A percentile compares a stretch with the other conserved stretches of the same genome.
Evolutionary conservation across 2,113 vertebrate species (phyloP).

Genomic region (Astatoreochromis straeleni): DNA sequence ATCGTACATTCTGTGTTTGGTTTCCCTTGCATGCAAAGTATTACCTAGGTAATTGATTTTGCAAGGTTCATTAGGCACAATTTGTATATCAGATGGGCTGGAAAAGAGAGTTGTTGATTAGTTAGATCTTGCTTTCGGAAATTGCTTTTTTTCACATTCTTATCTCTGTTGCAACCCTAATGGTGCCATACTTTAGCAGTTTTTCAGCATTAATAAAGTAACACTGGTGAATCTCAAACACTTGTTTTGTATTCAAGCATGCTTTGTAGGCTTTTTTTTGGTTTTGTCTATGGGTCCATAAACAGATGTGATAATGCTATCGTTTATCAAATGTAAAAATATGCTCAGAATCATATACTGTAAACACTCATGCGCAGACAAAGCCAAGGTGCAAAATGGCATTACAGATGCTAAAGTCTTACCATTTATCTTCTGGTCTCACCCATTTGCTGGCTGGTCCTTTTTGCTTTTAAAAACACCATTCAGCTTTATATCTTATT

Average conservation of each 20-base stretch:
- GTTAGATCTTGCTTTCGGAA: slow-evolving; percentile 65
- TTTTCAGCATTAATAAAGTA: slow-evolving; percentile 36
- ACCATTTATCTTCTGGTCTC: background rate
- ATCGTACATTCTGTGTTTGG: slow-evolving; percentile 61
- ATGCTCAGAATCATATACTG: background rate
- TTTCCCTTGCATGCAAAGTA: slow-evolving; percentile 68
- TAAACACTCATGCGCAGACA: background rate
- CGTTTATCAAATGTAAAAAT: slow-evolving; percentile 15
- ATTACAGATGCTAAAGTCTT: background rate
- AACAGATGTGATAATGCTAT: background rate
- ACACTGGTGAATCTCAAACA: slow-evolving; percentile 31
- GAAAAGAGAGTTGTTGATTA: slow-evolving; percentile 73
- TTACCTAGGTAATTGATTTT: slow-evolving; percentile 74
- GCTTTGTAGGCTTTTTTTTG: background rate
- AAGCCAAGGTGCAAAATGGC: background rate
- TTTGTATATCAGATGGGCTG: slow-evolving; percentile 74
- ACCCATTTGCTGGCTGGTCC: background rate
- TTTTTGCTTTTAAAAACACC: background rate
- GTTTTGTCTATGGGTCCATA: background rate
- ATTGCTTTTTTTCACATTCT: slow-evolving; percentile 49
- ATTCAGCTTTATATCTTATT: background rate
- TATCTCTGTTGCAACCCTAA: slow-evolving; percentile 38
- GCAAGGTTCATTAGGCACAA: slow-evolving; percentile 70
- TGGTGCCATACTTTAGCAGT: slow-evolving; percentile 7
- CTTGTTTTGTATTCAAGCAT: slow-evolving; percentile 35